Base-by-base conservation (phyloP, 2,797 vertebrate species). In the Pangasius mekongensis region DNA sequence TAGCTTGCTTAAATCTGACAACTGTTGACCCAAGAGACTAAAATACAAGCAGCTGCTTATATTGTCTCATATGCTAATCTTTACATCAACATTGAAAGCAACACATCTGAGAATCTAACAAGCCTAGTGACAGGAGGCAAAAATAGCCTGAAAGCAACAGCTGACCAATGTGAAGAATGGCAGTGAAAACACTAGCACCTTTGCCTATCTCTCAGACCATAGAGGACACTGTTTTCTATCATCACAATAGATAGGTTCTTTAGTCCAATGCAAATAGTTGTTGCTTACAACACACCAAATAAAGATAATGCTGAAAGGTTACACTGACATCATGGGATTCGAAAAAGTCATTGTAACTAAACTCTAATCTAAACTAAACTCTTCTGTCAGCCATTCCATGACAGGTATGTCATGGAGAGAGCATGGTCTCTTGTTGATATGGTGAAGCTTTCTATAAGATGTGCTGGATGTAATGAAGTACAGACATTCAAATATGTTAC, bases 61-160 rank as follows among this genome's bases (percentile, higher is more conserved):
- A 77, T 77, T 60, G 84, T 77, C 84, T 88, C 88, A 11, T 86
- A 81, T 84, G 39, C 88, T 93, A 91, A 94, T 94, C 94, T 92
- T 91, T 92, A 84, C 39, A 67, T 67, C 62, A 67, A 66, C 60
- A 83, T 30, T 39, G 30, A 85, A 92, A 93, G 89, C 90, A 92
- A 94, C 94, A 92, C 85, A 81, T 93, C 93, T 91, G 90, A 92
- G 91, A 93, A 90, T 89, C 92, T 92, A 94, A 95, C 91, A 86
- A 93, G 92, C 89, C 93, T 24, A 20, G 83, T 78, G 93, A 93
- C 74, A 49, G 58, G 6, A 36, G 85, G 76, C 91, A 92, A 93
- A 95, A 93, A 95, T 94, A 94, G 92, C 78, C 33, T 43, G 43
- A 83, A 89, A 88, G 69, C 87, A 87, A 90, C 74, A 90, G 90